Evolutionary conservation across 2,113 vertebrate species (phyloP), one percentile per base, ranked within the genome.

Genomic region (Anthoscopus minutus): DNA sequence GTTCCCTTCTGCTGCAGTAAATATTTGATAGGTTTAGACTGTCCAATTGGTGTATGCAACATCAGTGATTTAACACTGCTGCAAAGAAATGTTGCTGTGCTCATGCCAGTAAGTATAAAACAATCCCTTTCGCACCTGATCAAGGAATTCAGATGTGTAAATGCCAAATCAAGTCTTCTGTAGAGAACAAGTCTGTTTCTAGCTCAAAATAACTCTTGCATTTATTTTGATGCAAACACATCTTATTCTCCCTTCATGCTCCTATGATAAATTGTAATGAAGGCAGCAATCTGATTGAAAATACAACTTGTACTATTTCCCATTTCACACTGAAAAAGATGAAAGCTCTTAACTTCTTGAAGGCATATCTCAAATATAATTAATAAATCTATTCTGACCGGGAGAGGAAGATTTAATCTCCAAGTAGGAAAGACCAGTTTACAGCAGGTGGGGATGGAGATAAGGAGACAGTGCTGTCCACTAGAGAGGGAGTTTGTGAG

Each of bases 361-460:
- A 86, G 60, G 37, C 22, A 74, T 25, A 28, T 92, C 67, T 88
- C 69, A 83, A 94, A 84, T 64, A 86, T 35, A 90, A 86, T 78
- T 93, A 97, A 92, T 67, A 86, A 67, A 81, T 51, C 38, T 62
- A 12, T 40, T 82, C 72, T 78, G 86, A 24, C n/a, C 48, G 92
- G 70, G 70, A 91, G 62, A 83, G 66, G 14, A 56, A 80, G 81
- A 93, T 92, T 91, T 91, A 85, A 96, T 97, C 73, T 94, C 42
- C 56, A 82, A 69, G 69, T n/a, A 89, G 51, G 65, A 96, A 87
- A 92, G 73, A 66, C 86, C 81, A 87, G 54, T 73, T 94, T 92
- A 91, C 14, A 91, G 74, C 71, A 94, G 74, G 69, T 87, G 62
- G 35, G 13, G 53, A 87, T 1, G 9, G 67, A 92, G 74, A 93